Base-by-base conservation (phyloP, 2,113 vertebrate genomes). In the Nothocercus julius region DNA sequence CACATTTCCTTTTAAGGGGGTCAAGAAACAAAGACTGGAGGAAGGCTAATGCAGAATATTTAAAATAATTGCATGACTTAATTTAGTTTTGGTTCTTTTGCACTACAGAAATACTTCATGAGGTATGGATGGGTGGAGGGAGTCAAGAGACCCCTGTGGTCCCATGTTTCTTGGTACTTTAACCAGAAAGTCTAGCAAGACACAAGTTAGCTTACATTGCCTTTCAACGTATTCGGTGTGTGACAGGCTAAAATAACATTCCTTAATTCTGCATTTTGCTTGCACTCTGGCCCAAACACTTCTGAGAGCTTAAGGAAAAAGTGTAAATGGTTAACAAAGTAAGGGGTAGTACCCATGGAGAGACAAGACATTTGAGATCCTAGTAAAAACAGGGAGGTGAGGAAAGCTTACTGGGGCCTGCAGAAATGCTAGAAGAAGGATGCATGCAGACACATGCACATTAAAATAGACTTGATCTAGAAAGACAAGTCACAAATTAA, bases 391-490 rank as follows among this genome's bases (percentile, higher is more conserved):
- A 56, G 54, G 54, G 54, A 56, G 28, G 54, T 56, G 54, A 56
- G 27, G 15, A 30, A 54, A 49, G 10, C 49, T 72, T 64, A 42
- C 20, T 63, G 47, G 8, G 42, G 12, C 24, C 40, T 64, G 19
- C 24, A 78, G 49, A 13, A 62, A 7, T 45, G 28, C 40, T 63
- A 25, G 11, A 56, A 75, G 62, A 34, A 11, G 34, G 16, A 42
- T 16, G 15, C 1, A 0, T 49, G 25, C 13, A 76, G 56, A 9
- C 32, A 11, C 27, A 64, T 0, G 0, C n/a, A 49, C 70, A 58
- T 5, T 44, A 27, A 51, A 51, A 63, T 19, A 59, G 12, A 64
- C 11, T 16, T 44, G 36, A 51, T 69, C 34, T 66, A 42, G 40
- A 28, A 74, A 62, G 74, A 28, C 6, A 45, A 10, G n/a, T 42